Evolutionary conservation across 1,140 invertebrate genomes (phyloP).

Genomic region (Anthonomus grandis): DNA sequence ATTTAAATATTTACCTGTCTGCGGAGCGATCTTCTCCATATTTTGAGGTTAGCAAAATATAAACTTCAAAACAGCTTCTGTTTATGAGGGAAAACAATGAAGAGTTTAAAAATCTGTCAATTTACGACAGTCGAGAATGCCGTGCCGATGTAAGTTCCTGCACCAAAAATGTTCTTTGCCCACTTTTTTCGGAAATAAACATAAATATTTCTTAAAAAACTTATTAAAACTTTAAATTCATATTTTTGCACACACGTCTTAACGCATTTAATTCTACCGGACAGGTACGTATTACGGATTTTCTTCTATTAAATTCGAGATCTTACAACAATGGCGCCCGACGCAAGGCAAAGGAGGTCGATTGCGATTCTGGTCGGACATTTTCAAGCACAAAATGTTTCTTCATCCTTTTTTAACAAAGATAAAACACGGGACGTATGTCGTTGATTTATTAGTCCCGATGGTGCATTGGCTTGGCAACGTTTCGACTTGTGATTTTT

Average conservation of each 20-base stretch:
- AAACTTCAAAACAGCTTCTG: constrained; percentile 12
- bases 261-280: too few relatives aligned
- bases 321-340: too few relatives aligned
- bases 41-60: constrained; percentile 16
- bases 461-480: neutral
- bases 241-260: too few relatives aligned
- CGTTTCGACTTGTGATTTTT: constrained; percentile 9
- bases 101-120: constrained; percentile 12
- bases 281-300: constrained; percentile 8
- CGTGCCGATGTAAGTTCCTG: neutral
- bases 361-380: too few relatives aligned
- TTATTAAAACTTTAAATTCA: too few relatives aligned
- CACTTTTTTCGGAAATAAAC: too few relatives aligned
- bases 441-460: constrained; percentile 10
- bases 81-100: constrained; percentile 19
- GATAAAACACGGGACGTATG: constrained; percentile 10
- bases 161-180: too few relatives aligned
- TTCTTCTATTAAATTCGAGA: too few relatives aligned
- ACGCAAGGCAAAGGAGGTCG: too few relatives aligned
- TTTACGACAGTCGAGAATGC: neutral
- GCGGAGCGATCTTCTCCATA: constrained; percentile 12
- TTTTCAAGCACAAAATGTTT: too few relatives aligned
- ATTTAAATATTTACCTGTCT: constrained; percentile 11
- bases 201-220: too few relatives aligned
- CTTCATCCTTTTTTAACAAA: neutral